A percentile compares a stretch with the other conserved stretches of the same genome.
phyloP scores from a whole-genome alignment of 2,797 vertebrate genomes.

The Chaetodon trifasciatus region DNA sequence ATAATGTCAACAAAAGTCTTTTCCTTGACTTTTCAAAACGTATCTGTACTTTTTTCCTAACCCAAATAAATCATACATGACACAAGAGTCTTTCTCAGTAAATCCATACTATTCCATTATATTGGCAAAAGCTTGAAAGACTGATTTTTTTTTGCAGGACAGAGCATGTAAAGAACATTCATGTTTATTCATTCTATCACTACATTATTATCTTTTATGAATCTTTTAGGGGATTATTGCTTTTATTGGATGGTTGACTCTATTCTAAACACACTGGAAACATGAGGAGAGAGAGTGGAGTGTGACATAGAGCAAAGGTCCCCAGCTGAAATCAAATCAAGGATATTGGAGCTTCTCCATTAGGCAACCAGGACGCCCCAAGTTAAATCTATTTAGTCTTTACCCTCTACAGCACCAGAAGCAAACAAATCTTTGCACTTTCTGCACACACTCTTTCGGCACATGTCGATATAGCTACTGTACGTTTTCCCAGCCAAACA shows the following conservation, averaged over 20 bases:
- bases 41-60: background rate
- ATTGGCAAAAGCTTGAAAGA: background rate
- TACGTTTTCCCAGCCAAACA: slow-evolving; percentile 33
- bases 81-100: background rate
- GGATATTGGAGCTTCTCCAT: background rate
- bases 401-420: background rate
- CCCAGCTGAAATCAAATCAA: slow-evolving; percentile 7
- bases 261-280: background rate
- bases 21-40: background rate
- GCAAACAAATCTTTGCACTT: slow-evolving; percentile 16
- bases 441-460: background rate
- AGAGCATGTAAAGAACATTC: rapidly evolving
- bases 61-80: background rate
- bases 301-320: background rate
- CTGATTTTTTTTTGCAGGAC: background rate
- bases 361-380: background rate
- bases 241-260: background rate
- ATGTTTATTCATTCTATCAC: background rate
- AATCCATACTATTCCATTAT: background rate
- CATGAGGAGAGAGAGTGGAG: background rate
- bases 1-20: background rate
- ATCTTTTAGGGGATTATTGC: background rate
- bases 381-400: slow-evolving; percentile 5
- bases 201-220: background rate
- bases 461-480: background rate